A percentile compares a stretch with the other conserved stretches of the same genome.
phyloP scores from a whole-genome alignment of 2,888 invertebrate species.

The Onthophagus sagittarius region DNA sequence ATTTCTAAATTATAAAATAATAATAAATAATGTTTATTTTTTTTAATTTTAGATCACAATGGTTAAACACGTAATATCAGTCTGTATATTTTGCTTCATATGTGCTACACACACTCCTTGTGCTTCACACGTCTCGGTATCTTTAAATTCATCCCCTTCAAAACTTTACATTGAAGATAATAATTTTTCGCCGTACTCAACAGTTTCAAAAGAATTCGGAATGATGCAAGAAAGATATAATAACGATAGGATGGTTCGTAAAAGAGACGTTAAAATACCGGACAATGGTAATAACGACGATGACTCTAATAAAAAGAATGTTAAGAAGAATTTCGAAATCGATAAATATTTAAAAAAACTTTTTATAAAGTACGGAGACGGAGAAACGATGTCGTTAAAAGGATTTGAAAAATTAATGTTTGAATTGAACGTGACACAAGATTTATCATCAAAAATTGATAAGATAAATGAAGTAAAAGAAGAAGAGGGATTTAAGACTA shows the following conservation, averaged over 20 bases:
- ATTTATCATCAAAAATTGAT: slow-evolving; percentile 18
- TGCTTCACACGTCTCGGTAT: slow-evolving; percentile 59
- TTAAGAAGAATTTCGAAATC: slow-evolving; percentile 37
- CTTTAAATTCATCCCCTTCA: slow-evolving; percentile 28
- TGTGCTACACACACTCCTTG: slow-evolving; percentile 75
- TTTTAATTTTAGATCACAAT: slow-evolving; percentile 33
- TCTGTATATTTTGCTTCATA: slow-evolving; percentile 78
- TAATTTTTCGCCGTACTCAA: slow-evolving; percentile 9
- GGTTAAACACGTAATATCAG: slow-evolving; percentile 68
- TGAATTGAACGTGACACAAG: slow-evolving; percentile 37
- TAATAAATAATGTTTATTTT: too few relatives aligned
- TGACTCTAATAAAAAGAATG: slow-evolving; percentile 25
- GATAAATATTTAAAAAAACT: slow-evolving; percentile 63
- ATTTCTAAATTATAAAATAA: too few relatives aligned
- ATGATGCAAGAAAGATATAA: slow-evolving; percentile 32
- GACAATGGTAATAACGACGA: background rate
- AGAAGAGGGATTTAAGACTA: background rate
- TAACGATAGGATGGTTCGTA: slow-evolving; percentile 25
- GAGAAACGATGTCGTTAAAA: slow-evolving; percentile 59
- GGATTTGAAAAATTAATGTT: slow-evolving; percentile 68
- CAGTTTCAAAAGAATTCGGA: background rate
- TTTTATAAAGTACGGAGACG: slow-evolving; percentile 65
- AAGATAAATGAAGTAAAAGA: background rate
- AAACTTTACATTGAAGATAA: slow-evolving; percentile 28
- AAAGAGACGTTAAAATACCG: background rate